Evolutionary conservation across 2,113 vertebrate genomes (phyloP).

Genomic region (Prionailurus bengalensis): DNA sequence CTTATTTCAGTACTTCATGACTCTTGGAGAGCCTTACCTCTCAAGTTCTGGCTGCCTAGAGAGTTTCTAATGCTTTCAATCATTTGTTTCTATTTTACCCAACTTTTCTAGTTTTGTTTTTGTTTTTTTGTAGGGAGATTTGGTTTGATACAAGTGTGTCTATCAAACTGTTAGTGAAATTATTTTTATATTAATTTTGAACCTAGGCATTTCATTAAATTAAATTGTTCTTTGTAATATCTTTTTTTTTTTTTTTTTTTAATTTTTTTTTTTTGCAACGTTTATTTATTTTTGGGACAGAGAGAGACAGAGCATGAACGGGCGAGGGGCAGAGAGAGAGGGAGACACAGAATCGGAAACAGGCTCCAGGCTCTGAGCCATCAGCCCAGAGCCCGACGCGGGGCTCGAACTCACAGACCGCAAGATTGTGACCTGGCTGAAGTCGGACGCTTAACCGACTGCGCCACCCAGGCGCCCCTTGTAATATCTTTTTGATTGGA

Average conservation of each 20-base stretch:
- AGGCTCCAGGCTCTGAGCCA: too few relatives aligned
- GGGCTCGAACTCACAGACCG: too few relatives aligned
- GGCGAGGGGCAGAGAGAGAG: too few relatives aligned
- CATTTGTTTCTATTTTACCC: background rate
- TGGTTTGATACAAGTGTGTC: background rate
- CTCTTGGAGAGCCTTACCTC: background rate
- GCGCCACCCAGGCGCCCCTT: background rate
- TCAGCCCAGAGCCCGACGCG: too few relatives aligned
- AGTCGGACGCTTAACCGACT: too few relatives aligned
- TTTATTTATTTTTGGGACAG: too few relatives aligned
- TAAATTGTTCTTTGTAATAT: background rate
- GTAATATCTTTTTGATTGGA: background rate
- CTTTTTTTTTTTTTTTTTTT: background rate
- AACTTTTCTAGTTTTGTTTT: background rate
- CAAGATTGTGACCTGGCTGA: too few relatives aligned
- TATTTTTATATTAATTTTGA: constrained; percentile 35
- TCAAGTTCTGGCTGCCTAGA: background rate
- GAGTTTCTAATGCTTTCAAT: background rate
- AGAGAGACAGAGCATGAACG: too few relatives aligned
- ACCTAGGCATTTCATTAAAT: background rate
- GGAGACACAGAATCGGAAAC: too few relatives aligned
- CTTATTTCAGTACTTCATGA: background rate
- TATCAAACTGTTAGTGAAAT: background rate
- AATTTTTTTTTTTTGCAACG: too few relatives aligned
- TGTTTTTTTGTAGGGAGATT: background rate